These are phyloP conservation scores for human DNA, from an alignment of 2,113 vertebrate species.

Conservation along the genomic window DNA sequence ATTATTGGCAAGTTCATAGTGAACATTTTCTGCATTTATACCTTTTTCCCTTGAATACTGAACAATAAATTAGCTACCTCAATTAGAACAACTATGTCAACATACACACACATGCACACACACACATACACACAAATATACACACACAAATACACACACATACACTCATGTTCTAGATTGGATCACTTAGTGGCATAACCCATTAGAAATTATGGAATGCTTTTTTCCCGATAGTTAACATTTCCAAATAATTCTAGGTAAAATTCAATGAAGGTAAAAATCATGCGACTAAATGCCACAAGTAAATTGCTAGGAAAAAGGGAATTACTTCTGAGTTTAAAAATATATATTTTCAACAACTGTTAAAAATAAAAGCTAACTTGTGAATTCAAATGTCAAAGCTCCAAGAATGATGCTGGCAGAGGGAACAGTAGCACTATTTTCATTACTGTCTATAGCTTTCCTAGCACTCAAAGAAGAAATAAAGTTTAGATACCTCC, in stretches of 20 bases:
- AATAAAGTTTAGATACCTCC: background rate
- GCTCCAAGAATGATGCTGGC: background rate
- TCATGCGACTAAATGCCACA: background rate
- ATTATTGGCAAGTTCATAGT: constrained; percentile 47
- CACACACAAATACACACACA: background rate
- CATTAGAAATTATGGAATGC: background rate
- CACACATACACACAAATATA: background rate
- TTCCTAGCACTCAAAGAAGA: background rate
- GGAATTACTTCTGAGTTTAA: constrained; percentile 16
- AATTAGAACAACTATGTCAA: background rate
- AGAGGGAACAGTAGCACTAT: background rate
- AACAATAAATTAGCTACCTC: constrained; percentile 11
- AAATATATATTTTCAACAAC: background rate
- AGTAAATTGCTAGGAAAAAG: background rate
- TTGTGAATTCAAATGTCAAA: constrained; percentile 32
- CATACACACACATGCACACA: background rate
- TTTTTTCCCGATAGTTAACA: background rate
- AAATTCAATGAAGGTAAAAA: constrained; percentile 23
- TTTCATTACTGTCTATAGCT: background rate
- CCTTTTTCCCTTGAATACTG: background rate
- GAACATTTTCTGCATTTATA: constrained; percentile 2
- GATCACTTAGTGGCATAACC: background rate
- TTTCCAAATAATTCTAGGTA: constrained; percentile 6
- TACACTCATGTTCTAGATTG: background rate
- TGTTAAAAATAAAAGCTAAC: constrained; percentile 38